These are phyloP conservation scores for Eptesicus fuscus DNA, from an alignment of 2,113 vertebrate genomes.

Conservation along the genomic window DNA sequence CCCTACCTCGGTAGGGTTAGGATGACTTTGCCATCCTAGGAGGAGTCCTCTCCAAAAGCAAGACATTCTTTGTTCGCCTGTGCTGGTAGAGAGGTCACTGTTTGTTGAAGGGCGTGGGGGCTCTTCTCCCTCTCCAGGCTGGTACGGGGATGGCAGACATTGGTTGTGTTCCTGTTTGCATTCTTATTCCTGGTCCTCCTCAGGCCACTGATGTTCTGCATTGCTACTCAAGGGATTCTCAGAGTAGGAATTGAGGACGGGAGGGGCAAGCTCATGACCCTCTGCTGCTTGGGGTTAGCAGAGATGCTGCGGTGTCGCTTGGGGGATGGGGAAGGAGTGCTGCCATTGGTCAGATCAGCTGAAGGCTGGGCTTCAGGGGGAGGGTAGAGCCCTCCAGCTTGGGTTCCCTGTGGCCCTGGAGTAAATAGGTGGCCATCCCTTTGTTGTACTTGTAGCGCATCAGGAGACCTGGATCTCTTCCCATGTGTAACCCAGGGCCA, in stretches of 20 bases:
- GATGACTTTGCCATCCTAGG: background rate
- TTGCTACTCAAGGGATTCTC: background rate
- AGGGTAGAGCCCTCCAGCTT: background rate
- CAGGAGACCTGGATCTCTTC: background rate
- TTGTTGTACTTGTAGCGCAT: background rate
- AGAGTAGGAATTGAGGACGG: background rate
- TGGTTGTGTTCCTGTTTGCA: background rate
- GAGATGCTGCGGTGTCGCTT: background rate
- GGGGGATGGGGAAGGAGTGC: background rate
- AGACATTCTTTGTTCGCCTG: background rate
- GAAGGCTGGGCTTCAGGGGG: background rate
- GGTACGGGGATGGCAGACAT: background rate
- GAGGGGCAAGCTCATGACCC: background rate
- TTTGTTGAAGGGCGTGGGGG: too few species aligned
- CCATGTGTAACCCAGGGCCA: accelerated
- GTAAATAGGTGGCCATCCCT: background rate
- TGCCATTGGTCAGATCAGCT: background rate
- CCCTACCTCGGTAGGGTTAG: background rate
- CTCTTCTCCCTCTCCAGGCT: background rate
- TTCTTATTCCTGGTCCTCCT: background rate
- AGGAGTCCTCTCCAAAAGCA: background rate
- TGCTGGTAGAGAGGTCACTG: background rate
- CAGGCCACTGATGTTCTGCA: background rate
- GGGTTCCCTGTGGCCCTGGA: background rate
- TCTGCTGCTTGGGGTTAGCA: background rate